These are phyloP conservation scores for Elgonia sp. DNA, from an alignment of 2,888 invertebrate genomes.

Conservation along the genomic window DNA sequence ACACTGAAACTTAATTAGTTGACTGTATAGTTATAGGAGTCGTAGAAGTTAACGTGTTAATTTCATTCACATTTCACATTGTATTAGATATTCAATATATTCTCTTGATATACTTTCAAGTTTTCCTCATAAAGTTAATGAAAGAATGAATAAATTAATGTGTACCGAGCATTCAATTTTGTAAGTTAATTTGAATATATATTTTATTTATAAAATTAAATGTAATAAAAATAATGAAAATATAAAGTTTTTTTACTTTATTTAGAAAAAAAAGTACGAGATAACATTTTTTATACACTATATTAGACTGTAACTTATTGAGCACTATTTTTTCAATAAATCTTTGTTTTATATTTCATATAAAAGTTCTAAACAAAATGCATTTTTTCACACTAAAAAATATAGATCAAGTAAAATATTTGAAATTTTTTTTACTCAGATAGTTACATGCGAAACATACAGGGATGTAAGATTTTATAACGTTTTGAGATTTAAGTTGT, in stretches of 20 bases:
- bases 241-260: too few relatives aligned
- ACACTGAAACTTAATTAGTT: slow-evolving; percentile 62
- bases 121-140: slow-evolving; percentile 2
- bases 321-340: too few relatives aligned
- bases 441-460: neutral
- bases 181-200: too few relatives aligned
- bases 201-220: too few relatives aligned
- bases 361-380: neutral
- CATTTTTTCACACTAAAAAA: neutral
- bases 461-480: neutral
- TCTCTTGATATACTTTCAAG: slow-evolving; percentile 9
- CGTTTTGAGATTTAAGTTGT: neutral
- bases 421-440: neutral
- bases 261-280: too few relatives aligned
- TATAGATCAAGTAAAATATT: neutral
- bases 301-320: too few relatives aligned
- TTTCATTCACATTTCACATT: slow-evolving; percentile 54
- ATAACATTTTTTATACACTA: too few relatives aligned
- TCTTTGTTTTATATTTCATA: too few relatives aligned
- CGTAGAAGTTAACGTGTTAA: slow-evolving; percentile 40
- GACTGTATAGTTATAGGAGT: slow-evolving; percentile 41
- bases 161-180: too few relatives aligned
- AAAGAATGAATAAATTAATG: slow-evolving; percentile 5
- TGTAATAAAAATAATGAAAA: too few relatives aligned
- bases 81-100: slow-evolving; percentile 27